Evolutionary conservation across 2,888 invertebrate genomes (phyloP).

Genomic region (Incurvaria masculella): DNA sequence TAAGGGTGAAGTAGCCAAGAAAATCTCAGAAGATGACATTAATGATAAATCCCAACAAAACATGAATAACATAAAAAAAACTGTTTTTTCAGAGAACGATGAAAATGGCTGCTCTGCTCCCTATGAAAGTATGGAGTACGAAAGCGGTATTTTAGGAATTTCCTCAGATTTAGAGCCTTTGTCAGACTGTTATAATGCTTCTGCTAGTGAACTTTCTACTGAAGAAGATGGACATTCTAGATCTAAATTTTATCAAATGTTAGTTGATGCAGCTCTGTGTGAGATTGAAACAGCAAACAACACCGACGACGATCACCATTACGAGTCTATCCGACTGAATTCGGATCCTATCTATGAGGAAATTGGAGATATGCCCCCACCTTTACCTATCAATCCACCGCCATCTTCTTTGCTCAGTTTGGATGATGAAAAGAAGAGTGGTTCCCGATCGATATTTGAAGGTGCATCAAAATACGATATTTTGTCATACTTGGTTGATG

Average conservation of each 20-base stretch:
- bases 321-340: slow-evolving; percentile 66
- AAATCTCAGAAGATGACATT: slow-evolving; percentile 21
- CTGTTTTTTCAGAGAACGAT: slow-evolving; percentile 35
- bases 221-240: slow-evolving; percentile 63
- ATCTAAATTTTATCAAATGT: slow-evolving; percentile 70
- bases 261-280: slow-evolving; percentile 66
- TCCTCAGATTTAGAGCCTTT: slow-evolving; percentile 54
- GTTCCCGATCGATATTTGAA: slow-evolving; percentile 69
- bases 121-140: slow-evolving; percentile 73
- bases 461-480: slow-evolving; percentile 88
- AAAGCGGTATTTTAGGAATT: slow-evolving; percentile 53
- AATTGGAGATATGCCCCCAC: slow-evolving; percentile 72
- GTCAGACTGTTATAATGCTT: slow-evolving; percentile 72
- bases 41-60: slow-evolving; percentile 22
- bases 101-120: slow-evolving; percentile 65
- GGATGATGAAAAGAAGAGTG: slow-evolving; percentile 68
- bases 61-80: slow-evolving; percentile 23
- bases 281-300: slow-evolving; percentile 64
- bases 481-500: slow-evolving; percentile 83
- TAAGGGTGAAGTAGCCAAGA: slow-evolving; percentile 18
- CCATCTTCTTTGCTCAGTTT: slow-evolving; percentile 64
- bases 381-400: slow-evolving; percentile 74
- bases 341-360: slow-evolving; percentile 78
- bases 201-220: slow-evolving; percentile 61
- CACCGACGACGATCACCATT: slow-evolving; percentile 65